These are phyloP conservation scores for Smittia aterrima DNA, from an alignment of 2,888 invertebrate species.

Conservation along the genomic window DNA sequence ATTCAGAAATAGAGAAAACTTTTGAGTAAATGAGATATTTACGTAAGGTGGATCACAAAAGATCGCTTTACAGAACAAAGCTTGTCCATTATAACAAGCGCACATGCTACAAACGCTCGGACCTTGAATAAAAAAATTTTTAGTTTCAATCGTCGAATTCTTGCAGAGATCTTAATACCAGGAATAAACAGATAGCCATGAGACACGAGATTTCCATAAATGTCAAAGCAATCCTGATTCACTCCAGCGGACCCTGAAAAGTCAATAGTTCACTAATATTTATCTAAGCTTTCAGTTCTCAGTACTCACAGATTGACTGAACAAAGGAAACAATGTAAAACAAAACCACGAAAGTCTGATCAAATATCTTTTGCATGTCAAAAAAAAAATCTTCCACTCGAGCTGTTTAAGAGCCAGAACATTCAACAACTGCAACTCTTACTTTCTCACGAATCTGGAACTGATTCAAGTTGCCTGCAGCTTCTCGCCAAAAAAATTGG, in stretches of 20 bases:
- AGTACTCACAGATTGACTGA: background rate
- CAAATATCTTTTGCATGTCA: background rate
- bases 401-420: background rate
- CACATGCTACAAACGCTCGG: slow-evolving; percentile 15
- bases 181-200: slow-evolving; percentile 27
- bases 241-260: background rate
- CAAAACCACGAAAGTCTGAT: background rate
- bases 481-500: background rate
- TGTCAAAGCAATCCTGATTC: slow-evolving; percentile 26
- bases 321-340: background rate
- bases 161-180: background rate
- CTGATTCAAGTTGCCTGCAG: background rate
- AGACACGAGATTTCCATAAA: slow-evolving; percentile 10
- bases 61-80: slow-evolving; percentile 19
- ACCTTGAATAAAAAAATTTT: background rate
- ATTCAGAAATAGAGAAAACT: background rate
- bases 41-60: slow-evolving; percentile 33
- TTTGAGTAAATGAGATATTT: background rate
- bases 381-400: background rate
- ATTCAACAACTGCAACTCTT: background rate
- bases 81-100: slow-evolving; percentile 14
- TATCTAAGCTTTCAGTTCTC: too few species aligned
- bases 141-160: background rate
- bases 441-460: background rate
- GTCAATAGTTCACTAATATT: too few species aligned